Percentiles rank a stretch among this genome's conserved stretches.
phyloP scores from a whole-genome alignment of 2,797 vertebrate species.

The Sphaeramia orbicularis region DNA sequence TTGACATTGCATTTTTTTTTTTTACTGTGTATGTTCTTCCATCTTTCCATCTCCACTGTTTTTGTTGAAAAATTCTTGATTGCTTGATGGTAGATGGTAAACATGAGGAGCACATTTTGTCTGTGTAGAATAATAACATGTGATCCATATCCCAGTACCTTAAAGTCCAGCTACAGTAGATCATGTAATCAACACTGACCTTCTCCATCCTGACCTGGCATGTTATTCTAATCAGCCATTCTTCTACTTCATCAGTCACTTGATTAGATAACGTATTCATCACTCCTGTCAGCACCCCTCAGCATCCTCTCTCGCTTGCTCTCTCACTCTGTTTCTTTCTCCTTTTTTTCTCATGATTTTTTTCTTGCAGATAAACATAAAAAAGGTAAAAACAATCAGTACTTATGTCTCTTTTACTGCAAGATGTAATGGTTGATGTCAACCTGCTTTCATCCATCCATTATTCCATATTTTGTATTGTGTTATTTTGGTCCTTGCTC shows the following conservation, averaged over 20 bases:
- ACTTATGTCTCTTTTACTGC: slow-evolving; percentile 1
- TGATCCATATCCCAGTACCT: slow-evolving; percentile 15
- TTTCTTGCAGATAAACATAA: neutral
- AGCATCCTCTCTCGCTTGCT: neutral
- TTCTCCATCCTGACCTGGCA: slow-evolving; percentile 61
- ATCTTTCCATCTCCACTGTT: neutral
- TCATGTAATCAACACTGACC: slow-evolving; percentile 54
- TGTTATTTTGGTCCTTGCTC: neutral
- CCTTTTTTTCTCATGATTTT: neutral
- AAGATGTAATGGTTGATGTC: slow-evolving; percentile 15
- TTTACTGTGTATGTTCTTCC: no score
- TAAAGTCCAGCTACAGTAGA: slow-evolving; percentile 44
- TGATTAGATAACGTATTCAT: slow-evolving; percentile 69
- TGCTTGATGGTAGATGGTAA: neutral
- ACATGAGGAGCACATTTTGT: neutral
- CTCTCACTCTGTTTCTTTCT: neutral
- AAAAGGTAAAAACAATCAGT: no score
- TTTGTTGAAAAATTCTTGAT: neutral
- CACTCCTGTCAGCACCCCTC: slow-evolving; percentile 19
- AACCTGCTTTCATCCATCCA: neutral
- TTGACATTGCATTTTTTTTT: no score
- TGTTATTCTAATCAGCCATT: slow-evolving; percentile 65
- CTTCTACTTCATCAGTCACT: slow-evolving; percentile 55
- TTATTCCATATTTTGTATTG: neutral
- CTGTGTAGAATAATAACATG: slow-evolving; percentile 9